phyloP scores from a whole-genome alignment of 2,797 vertebrate genomes.

The Acanthurus tractus region DNA sequence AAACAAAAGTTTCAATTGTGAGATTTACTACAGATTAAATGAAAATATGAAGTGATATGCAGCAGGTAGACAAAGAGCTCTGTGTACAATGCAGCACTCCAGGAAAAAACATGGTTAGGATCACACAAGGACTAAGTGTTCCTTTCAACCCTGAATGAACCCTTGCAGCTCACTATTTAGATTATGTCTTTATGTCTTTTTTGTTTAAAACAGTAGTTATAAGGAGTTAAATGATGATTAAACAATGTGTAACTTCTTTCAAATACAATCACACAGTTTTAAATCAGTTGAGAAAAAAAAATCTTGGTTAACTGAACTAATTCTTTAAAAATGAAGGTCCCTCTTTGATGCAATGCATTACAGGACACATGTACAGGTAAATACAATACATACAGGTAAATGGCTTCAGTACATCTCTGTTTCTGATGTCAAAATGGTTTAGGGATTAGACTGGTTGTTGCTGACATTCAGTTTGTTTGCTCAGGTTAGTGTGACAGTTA shows the following conservation, averaged over 20 bases:
- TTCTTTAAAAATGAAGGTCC: too few species aligned
- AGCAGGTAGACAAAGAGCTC: slow-evolving; percentile 31
- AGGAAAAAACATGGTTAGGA: slow-evolving; percentile 63
- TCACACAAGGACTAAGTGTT: slow-evolving; percentile 58
- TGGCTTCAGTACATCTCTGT: too few species aligned
- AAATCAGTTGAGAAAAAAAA: too few species aligned
- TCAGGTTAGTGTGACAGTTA: background rate
- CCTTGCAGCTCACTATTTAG: slow-evolving; percentile 14
- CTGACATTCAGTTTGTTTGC: background rate
- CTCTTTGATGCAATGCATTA: too few species aligned
- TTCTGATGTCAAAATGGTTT: background rate
- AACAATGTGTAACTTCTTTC: too few species aligned
- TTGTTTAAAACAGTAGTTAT: too few species aligned
- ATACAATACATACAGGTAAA: too few species aligned
- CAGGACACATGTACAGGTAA: too few species aligned
- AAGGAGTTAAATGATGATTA: too few species aligned
- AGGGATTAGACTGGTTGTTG: background rate
- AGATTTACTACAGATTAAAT: slow-evolving; percentile 50
- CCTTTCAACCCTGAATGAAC: slow-evolving; percentile 50
- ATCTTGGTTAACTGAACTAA: too few species aligned
- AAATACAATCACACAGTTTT: too few species aligned
- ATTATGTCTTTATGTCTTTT: background rate
- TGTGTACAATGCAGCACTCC: slow-evolving; percentile 43
- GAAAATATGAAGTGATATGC: slow-evolving; percentile 59
- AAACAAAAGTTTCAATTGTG: slow-evolving; percentile 40